Percentiles rank a stretch among this genome's conserved stretches.
Evolutionary conservation across 2,888 invertebrate species (phyloP).

Genomic region (Synergus gifuensis): DNA sequence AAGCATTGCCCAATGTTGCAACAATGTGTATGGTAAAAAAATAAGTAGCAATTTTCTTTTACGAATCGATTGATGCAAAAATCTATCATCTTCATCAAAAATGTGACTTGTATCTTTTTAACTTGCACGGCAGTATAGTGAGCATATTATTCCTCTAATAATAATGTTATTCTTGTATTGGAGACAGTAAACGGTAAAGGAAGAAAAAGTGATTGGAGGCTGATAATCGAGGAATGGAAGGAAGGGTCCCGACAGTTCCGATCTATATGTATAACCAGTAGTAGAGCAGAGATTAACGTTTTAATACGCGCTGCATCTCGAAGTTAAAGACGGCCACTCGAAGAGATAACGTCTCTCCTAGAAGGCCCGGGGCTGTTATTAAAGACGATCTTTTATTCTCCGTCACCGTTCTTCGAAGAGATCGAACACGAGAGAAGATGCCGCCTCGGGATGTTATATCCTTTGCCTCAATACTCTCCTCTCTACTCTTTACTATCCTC

Average conservation of each 20-base stretch:
- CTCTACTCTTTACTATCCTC: not conserved
- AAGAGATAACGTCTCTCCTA: conserved; percentile 45
- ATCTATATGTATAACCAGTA: conserved; percentile 64
- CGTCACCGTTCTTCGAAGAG: conserved; percentile 52
- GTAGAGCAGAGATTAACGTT: conserved; percentile 72
- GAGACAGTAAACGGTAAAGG: conserved; percentile 1
- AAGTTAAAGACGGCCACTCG: conserved; percentile 45
- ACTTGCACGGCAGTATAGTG: too few species aligned
- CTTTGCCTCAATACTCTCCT: not conserved
- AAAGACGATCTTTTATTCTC: conserved; percentile 56
- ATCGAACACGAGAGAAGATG: conserved; percentile 18
- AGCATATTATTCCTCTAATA: not conserved
- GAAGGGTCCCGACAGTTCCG: not conserved
- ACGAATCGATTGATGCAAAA: too few species aligned
- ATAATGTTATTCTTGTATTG: conserved; percentile 5
- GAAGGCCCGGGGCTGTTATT: conserved; percentile 55
- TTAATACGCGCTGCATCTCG: conserved; percentile 68
- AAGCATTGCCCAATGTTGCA: too few species aligned
- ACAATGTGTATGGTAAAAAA: too few species aligned
- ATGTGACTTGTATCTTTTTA: too few species aligned
- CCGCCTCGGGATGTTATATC: not conserved
- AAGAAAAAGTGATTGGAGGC: conserved; percentile 17
- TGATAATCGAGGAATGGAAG: conserved; percentile 10
- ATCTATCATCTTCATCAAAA: too few species aligned
- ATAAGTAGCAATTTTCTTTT: too few species aligned